Percentiles rank a stretch among this genome's conserved stretches.
phyloP scores from a whole-genome alignment of 1,140 invertebrate genomes.

The Drosophila tsacasi region DNA sequence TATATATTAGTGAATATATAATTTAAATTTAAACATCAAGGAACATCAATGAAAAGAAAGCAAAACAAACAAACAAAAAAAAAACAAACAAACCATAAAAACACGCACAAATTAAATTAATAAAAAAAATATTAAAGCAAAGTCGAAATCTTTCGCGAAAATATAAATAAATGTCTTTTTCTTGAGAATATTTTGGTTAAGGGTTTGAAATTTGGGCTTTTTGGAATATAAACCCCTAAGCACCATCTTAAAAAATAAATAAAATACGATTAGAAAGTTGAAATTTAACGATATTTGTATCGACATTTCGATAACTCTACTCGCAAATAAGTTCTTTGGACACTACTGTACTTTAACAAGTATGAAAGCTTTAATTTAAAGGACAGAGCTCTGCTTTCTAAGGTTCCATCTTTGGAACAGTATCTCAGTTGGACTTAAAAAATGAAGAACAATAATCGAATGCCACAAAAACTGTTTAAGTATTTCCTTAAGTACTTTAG shows the following conservation, averaged over 20 bases:
- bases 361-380: background rate
- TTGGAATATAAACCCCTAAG: no score
- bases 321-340: background rate
- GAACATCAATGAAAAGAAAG: slow-evolving; percentile 14
- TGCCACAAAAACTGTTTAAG: no score
- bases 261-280: no score
- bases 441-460: background rate
- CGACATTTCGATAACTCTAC: background rate
- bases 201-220: background rate
- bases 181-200: background rate
- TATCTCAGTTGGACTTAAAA: background rate
- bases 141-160: slow-evolving; percentile 30
- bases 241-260: no score
- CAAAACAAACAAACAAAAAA: slow-evolving; percentile 28
- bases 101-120: slow-evolving; percentile 20
- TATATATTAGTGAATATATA: slow-evolving; percentile 33
- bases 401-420: no score
- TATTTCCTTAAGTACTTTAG: background rate
- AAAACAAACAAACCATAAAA: slow-evolving; percentile 33
- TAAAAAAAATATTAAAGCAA: slow-evolving; percentile 43
- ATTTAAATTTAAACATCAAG: slow-evolving; percentile 25
- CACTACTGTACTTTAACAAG: background rate
- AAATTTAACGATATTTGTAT: background rate
- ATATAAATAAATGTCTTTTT: slow-evolving; percentile 18
- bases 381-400: background rate